Evolutionary conservation across 1,140 invertebrate genomes (phyloP).

Genomic region (Anoplolepis gracilipes): DNA sequence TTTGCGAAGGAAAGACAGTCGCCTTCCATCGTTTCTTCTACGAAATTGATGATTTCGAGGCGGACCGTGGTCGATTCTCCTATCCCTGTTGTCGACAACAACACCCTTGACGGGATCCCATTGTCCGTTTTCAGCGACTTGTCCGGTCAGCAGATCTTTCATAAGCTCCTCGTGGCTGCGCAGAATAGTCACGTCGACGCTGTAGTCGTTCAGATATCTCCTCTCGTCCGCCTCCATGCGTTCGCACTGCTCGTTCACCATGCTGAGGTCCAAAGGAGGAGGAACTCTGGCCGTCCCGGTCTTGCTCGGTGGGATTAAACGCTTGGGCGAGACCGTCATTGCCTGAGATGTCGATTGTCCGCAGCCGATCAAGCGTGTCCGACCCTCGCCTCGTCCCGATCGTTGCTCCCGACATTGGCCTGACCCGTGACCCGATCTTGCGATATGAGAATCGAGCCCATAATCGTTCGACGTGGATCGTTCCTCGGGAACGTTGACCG

Average conservation of each 20-base stretch:
- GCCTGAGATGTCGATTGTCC: slow-evolving; percentile 26
- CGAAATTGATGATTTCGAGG: no score
- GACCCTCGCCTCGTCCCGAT: slow-evolving; percentile 5
- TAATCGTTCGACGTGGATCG: slow-evolving; percentile 49
- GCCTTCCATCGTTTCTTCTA: neutral
- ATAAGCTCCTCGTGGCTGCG: slow-evolving; percentile 61
- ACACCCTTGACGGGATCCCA: neutral
- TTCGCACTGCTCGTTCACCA: slow-evolving; percentile 69
- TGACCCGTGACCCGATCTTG: neutral
- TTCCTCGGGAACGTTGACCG: slow-evolving; percentile 50
- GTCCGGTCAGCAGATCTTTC: neutral
- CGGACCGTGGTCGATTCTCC: neutral
- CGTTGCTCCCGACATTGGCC: slow-evolving; percentile 2
- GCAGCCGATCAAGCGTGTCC: slow-evolving; percentile 28
- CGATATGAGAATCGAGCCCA: slow-evolving; percentile 2
- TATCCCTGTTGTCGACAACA: neutral
- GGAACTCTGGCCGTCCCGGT: slow-evolving; percentile 51
- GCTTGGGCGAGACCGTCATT: neutral
- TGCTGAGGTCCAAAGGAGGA: slow-evolving; percentile 69
- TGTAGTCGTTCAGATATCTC: slow-evolving; percentile 70
- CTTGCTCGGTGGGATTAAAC: neutral
- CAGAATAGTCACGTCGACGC: slow-evolving; percentile 70
- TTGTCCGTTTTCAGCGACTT: slow-evolving; percentile 20
- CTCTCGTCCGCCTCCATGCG: slow-evolving; percentile 63
- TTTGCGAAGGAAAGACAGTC: slow-evolving; percentile 62